These are phyloP conservation scores for Netelia melanura DNA, from an alignment of 2,888 invertebrate genomes.

Conservation along the genomic window DNA sequence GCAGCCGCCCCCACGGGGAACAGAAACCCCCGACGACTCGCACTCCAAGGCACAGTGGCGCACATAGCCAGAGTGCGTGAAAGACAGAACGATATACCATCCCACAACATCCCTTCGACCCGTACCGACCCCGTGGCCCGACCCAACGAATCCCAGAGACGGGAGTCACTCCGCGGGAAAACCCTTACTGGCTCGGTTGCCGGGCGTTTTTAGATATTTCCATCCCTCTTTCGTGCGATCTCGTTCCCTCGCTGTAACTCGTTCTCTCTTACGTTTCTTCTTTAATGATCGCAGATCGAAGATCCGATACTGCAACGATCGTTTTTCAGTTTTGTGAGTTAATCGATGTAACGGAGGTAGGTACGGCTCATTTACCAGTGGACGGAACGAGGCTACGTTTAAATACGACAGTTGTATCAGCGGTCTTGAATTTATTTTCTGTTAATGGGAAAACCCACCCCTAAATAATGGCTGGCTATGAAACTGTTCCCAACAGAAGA, in stretches of 20 bases:
- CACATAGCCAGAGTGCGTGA: constrained; percentile 41
- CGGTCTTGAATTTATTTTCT: no score
- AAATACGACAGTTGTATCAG: no score
- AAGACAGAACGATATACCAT: constrained; percentile 16
- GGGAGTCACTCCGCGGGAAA: constrained; percentile 23
- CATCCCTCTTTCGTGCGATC: no score
- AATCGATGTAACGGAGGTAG: no score
- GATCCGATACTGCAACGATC: not conserved
- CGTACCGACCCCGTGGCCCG: constrained; percentile 4
- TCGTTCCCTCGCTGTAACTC: not conserved
- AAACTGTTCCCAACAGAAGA: no score
- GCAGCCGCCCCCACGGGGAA: constrained; percentile 44
- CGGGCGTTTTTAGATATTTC: not conserved
- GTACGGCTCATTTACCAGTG: no score
- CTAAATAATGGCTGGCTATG: no score
- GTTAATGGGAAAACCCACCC: no score
- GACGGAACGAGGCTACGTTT: no score
- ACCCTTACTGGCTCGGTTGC: constrained; percentile 4
- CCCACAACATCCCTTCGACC: not conserved
- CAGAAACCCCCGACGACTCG: constrained; percentile 23
- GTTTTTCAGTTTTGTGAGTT: not conserved
- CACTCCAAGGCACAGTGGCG: constrained; percentile 37
- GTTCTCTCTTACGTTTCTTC: not conserved
- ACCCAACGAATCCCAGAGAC: constrained; percentile 29
- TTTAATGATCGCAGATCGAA: not conserved